A percentile compares a stretch with the other conserved stretches of the same genome.
These are phyloP conservation scores for Clinocottus analis DNA, from an alignment of 2,113 vertebrate genomes.

Conservation along the genomic window DNA sequence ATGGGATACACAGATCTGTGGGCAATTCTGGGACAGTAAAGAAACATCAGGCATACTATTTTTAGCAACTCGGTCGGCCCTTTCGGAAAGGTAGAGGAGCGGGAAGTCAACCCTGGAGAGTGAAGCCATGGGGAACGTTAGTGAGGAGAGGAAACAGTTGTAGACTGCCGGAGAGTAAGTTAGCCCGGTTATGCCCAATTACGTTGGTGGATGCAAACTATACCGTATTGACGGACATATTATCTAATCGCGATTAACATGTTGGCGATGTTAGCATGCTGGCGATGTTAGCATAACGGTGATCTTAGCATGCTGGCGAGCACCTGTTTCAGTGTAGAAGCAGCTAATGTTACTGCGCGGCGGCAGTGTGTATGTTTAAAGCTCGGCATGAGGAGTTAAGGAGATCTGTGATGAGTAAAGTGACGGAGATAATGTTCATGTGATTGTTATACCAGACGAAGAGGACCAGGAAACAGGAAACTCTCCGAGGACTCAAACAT, in stretches of 20 bases:
- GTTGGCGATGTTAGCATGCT: not conserved
- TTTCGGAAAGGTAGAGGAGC: not conserved
- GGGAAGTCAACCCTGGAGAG: not conserved
- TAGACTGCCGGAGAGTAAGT: not conserved
- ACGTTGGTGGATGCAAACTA: not conserved
- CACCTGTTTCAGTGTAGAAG: not conserved
- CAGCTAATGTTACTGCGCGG: not conserved
- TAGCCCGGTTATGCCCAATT: not conserved
- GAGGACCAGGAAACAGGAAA: not conserved
- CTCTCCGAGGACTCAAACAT: not conserved
- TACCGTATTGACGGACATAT: too few relatives aligned
- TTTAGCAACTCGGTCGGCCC: not conserved
- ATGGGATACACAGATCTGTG: too few relatives aligned
- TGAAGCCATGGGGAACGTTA: not conserved
- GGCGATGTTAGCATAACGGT: not conserved
- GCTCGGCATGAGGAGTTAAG: not conserved
- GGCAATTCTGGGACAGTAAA: too few relatives aligned
- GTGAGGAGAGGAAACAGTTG: not conserved
- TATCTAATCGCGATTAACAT: too few relatives aligned
- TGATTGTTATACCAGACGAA: not conserved
- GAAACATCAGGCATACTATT: not conserved
- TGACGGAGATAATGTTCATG: not conserved
- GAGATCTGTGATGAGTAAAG: not conserved
- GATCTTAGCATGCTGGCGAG: not conserved
- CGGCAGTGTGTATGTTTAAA: not conserved